Conservation (phyloP, 2,888 invertebrate species). For the Stratiomys singularior region DNA sequence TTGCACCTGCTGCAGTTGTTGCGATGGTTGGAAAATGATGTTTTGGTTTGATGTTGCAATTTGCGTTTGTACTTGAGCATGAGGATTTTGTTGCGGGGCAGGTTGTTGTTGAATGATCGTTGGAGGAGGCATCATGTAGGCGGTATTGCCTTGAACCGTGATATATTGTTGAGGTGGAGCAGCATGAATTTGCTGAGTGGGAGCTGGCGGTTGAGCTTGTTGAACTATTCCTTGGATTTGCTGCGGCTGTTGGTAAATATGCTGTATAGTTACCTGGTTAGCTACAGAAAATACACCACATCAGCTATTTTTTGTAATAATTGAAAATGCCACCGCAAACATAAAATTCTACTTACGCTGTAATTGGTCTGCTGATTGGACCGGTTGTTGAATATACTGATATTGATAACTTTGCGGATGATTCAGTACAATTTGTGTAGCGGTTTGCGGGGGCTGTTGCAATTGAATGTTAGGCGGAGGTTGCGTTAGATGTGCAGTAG, state of each 20-base stretch:
- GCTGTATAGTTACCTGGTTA: constrained; percentile 54
- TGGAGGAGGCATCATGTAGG: constrained; percentile 57
- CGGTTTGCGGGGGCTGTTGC: constrained; percentile 49
- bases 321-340: background rate
- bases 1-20: constrained; percentile 52
- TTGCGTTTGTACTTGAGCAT: constrained; percentile 51
- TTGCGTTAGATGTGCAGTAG: constrained; percentile 51
- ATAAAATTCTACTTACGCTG: constrained; percentile 48
- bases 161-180: constrained; percentile 54
- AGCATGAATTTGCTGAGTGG: constrained; percentile 50
- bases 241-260: constrained; percentile 54
- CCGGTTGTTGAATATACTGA: constrained; percentile 54
- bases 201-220: constrained; percentile 39
- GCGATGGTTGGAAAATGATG: constrained; percentile 52
- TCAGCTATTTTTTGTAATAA: constrained; percentile 7
- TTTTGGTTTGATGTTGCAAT: constrained; percentile 50
- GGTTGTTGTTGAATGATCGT: constrained; percentile 54
- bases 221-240: constrained; percentile 54
- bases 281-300: constrained; percentile 41
- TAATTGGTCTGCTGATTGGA: constrained; percentile 45
- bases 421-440: constrained; percentile 54
- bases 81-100: constrained; percentile 45
- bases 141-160: constrained; percentile 56
- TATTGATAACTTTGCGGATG: constrained; percentile 54
- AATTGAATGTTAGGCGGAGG: constrained; percentile 54